These are phyloP conservation scores for Aphodius sticticus DNA, from an alignment of 2,888 invertebrate species.

Conservation along the genomic window DNA sequence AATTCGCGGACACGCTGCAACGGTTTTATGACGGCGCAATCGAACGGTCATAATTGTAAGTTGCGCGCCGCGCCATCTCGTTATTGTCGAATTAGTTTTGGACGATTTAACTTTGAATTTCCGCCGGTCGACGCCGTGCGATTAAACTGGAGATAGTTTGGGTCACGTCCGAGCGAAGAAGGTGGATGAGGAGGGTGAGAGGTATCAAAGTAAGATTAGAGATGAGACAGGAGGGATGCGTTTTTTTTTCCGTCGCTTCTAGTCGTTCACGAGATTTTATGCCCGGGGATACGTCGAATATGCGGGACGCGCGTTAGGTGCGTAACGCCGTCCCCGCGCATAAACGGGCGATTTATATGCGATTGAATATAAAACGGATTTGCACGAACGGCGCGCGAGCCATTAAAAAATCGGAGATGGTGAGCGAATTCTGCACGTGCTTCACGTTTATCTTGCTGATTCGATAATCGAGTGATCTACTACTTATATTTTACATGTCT, in stretches of 20 bases:
- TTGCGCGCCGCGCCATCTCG: conserved; percentile 4
- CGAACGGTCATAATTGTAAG: conserved; percentile 19
- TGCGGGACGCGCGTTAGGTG: not conserved
- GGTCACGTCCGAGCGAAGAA: not conserved
- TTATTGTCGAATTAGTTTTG: conserved; percentile 4
- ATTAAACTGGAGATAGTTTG: not conserved
- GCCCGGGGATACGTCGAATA: not conserved
- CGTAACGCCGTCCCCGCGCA: not conserved
- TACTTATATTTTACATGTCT: not conserved
- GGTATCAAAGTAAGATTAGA: not conserved
- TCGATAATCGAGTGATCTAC: not conserved
- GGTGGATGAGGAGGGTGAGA: not conserved
- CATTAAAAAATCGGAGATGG: not conserved
- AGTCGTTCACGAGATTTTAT: not conserved
- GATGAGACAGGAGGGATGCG: not conserved
- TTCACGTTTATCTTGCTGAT: not conserved
- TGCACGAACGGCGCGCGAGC: not conserved
- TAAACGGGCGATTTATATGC: conserved; percentile 4
- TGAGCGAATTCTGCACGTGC: not conserved
- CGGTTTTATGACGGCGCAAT: conserved; percentile 19
- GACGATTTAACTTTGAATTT: conserved; percentile 4
- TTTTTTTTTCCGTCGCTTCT: not conserved
- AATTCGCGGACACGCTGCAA: conserved; percentile 17
- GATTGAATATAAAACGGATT: conserved; percentile 4
- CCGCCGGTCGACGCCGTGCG: not conserved